Base-by-base conservation (phyloP, 2,888 invertebrate genomes). In the Campoplex nolae region DNA sequence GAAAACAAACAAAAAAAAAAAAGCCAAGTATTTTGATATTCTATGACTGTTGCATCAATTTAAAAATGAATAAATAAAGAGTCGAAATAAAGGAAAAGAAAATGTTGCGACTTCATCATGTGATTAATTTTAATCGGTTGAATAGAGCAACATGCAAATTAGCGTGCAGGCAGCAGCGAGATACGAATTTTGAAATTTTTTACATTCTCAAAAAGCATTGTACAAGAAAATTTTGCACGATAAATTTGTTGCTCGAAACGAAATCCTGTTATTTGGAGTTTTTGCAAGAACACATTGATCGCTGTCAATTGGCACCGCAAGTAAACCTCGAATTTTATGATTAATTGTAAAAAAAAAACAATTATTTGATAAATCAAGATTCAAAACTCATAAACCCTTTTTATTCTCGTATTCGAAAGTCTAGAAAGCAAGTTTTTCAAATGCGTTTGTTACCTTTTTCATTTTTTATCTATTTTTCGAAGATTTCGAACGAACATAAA, bases 111-210 rank as follows among this genome's bases (percentile, higher is more conserved):
- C 16, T 75, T 74, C 35, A 35, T 83, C 48, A 16, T 62, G 28
- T 32, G 77, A 80, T 56, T 35, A 71, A 78, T 62, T 73, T 75
- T n/a, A 73, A 83, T 86, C 42, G 28, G 32, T 68, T 2, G 74
- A 87, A 86, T 74, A 74, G 68, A 80, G 84, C 84, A 73, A 77
- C 87, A 83, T 87, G 87, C 87, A 68, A 42, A 83, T 87, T 62
- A 82, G 79, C 83, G 79, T 83, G 73, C 65, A 68, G 42, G 56
- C 84, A 84, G 78, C 58, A 74, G 35, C 62, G 75, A 48, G 75
- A 56, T 62, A 81, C 68, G 8, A 78, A 82, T 23, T 74, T 65
- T 65, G 79, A 54, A 32, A 38, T 38, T 74, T 38, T 32, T 77
- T 67, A 28, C 38, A 65, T 65, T 85, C 54, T 56, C 58, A 80